Evolutionary conservation across 2,888 invertebrate genomes (phyloP), one percentile per base, ranked within the genome.

Genomic region (Drosophila quasianomalipes): DNA sequence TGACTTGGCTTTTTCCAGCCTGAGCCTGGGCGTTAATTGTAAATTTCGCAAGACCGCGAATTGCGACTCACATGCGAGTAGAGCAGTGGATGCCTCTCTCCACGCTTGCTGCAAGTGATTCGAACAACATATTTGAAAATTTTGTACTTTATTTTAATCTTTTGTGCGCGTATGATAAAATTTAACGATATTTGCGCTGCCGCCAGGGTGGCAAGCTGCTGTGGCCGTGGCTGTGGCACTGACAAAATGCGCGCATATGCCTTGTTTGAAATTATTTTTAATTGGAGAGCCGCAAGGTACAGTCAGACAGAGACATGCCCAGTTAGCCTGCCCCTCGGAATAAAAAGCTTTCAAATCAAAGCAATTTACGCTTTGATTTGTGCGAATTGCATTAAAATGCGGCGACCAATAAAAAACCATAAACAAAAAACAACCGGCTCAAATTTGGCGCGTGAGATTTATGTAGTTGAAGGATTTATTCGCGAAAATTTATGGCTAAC

Each of bases 381-480:
- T 92, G 86, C 72, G 84, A 85, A 77, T 71, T 73, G 70, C 68
- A 75, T 44, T 41, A 52, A 35, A 66, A 70, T 59, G 67, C 33
- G 53, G 22, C 54, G 54, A 68, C 69, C 47, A 30, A 57, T 16
- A 68, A 60, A 74, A 70, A 71, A 70, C 47, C 55, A 28, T 33
- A 22, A 54, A 61, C 66, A 53, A 76, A 78, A 66, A 65, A 44
- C 70, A 26, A 47, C 26, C 61, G 66, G 81, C 78, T 81, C 89
- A 81, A 91, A 91, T 83, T 85, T 80, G 82, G 90, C 78, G 82
- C 87, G 85, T 79, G 90, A 92, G 91, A 92, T 92, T 92, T 92
- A 92, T 92, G 92, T 92, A 91, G 92, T 90, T 89, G 85, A 89
- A 92, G 91, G 92, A 92, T 92, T 92, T 92, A 92, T 91, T 74